Evolutionary conservation across 2,888 invertebrate genomes (phyloP).

Genomic region (Sceliomorpha sp.): DNA sequence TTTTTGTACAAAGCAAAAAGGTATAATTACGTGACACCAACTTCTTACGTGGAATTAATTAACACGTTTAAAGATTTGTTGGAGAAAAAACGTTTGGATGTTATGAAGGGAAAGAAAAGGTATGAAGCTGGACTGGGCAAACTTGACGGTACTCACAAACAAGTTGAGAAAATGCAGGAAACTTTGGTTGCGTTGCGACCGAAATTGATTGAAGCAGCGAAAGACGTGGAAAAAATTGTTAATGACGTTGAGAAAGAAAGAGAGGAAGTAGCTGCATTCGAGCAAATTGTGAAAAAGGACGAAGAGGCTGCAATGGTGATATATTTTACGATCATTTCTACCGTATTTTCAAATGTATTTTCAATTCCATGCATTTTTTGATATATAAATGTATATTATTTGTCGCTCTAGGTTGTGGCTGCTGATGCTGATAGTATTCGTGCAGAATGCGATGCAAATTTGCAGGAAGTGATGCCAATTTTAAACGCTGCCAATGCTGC

Average conservation of each 20-base stretch:
- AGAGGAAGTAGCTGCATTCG: constrained; percentile 90
- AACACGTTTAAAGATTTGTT: constrained; percentile 92
- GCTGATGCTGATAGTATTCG: constrained; percentile 89
- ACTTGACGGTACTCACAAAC: constrained; percentile 90
- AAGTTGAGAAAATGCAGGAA: constrained; percentile 90
- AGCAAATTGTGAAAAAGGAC: constrained; percentile 89
- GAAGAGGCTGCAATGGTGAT: constrained; percentile 86
- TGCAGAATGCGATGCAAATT: constrained; percentile 94
- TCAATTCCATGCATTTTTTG: not conserved
- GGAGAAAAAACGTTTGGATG: constrained; percentile 86
- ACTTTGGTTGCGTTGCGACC: constrained; percentile 93
- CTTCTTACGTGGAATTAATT: constrained; percentile 95
- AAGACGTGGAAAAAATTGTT: constrained; percentile 92
- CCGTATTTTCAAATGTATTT: too few species aligned
- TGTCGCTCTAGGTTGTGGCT: constrained; percentile 73
- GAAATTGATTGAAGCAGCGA: constrained; percentile 91
- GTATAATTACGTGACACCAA: constrained; percentile 95
- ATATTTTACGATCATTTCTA: constrained; percentile 2
- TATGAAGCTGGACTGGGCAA: constrained; percentile 94
- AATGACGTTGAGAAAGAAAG: constrained; percentile 93
- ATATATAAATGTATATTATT: constrained; percentile 6
- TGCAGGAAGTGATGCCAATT: constrained; percentile 95
- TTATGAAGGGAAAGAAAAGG: constrained; percentile 86
- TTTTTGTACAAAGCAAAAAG: constrained; percentile 86
- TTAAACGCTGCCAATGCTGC: constrained; percentile 93